Evolutionary conservation across 2,888 invertebrate genomes (phyloP).

Genomic region (Mamestra brassicae): DNA sequence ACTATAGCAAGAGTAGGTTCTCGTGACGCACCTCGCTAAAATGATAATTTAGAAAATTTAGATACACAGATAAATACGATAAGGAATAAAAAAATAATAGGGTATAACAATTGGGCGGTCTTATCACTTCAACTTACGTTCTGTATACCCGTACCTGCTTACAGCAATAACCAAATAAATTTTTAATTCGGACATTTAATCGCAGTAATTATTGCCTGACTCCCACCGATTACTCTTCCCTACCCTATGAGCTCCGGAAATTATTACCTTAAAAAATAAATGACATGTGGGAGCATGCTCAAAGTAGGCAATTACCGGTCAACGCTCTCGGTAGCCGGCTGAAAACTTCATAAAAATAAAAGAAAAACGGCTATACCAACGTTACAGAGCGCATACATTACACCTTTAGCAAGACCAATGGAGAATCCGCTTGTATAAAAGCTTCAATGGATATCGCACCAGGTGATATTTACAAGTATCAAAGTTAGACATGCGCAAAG

Average conservation of each 20-base stretch:
- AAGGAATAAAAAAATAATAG: too few relatives aligned
- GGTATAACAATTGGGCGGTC: too few relatives aligned
- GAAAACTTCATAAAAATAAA: constrained; percentile 55
- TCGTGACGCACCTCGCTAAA: too few relatives aligned
- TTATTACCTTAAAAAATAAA: constrained; percentile 53
- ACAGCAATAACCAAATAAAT: too few relatives aligned
- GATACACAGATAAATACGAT: too few relatives aligned
- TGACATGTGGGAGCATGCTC: constrained; percentile 51
- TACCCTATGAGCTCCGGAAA: constrained; percentile 33
- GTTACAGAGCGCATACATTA: constrained; percentile 21
- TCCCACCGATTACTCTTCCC: constrained; percentile 33
- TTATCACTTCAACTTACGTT: too few relatives aligned
- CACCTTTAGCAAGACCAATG: not conserved
- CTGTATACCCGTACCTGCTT: too few relatives aligned
- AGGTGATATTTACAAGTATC: constrained; percentile 15
- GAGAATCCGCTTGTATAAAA: not conserved
- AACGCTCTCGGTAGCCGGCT: constrained; percentile 52
- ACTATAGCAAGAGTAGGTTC: too few relatives aligned
- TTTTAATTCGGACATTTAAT: too few relatives aligned
- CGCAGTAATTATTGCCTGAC: constrained; percentile 26
- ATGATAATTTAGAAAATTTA: too few relatives aligned
- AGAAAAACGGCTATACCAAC: not conserved
- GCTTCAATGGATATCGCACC: constrained; percentile 23
- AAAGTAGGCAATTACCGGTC: constrained; percentile 65
- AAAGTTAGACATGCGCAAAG: constrained; percentile 74